Conservation (phyloP, 2,888 invertebrate species). For the Catotricha subobsoleta region DNA sequence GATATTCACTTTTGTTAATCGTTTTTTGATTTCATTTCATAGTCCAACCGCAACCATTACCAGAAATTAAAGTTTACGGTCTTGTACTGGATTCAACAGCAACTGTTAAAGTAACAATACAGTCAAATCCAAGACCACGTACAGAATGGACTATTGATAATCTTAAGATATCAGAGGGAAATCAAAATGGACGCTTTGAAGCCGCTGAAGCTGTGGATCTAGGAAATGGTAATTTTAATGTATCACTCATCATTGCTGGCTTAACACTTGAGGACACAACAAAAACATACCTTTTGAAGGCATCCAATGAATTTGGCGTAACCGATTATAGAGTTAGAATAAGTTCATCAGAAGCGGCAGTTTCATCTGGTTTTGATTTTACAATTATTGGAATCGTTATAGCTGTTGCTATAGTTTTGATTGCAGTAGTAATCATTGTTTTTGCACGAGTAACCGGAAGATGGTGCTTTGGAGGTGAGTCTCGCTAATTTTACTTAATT, state of each 20-base stretch:
- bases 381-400: constrained; percentile 59
- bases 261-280: constrained; percentile 61
- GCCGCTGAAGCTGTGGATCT: constrained; percentile 22
- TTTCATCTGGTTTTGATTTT: constrained; percentile 49
- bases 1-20: constrained; percentile 4
- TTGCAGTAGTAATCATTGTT: constrained; percentile 44
- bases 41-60: constrained; percentile 47
- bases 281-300: constrained; percentile 45
- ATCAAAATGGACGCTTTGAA: constrained; percentile 22
- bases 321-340: constrained; percentile 46
- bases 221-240: constrained; percentile 47
- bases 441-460: constrained; percentile 64
- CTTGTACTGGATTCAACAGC: constrained; percentile 54
- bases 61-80: constrained; percentile 49
- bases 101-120: constrained; percentile 49
- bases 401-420: constrained; percentile 45
- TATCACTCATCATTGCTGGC: constrained; percentile 44
- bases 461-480: constrained; percentile 80
- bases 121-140: constrained; percentile 51
- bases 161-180: constrained; percentile 34
- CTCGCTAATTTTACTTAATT: background rate
- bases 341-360: constrained; percentile 46
- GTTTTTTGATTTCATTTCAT: constrained; percentile 10
- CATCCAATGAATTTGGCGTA: constrained; percentile 47
- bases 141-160: constrained; percentile 50